Conservation (phyloP, 2,888 invertebrate species). For the Zygaena filipendulae region DNA sequence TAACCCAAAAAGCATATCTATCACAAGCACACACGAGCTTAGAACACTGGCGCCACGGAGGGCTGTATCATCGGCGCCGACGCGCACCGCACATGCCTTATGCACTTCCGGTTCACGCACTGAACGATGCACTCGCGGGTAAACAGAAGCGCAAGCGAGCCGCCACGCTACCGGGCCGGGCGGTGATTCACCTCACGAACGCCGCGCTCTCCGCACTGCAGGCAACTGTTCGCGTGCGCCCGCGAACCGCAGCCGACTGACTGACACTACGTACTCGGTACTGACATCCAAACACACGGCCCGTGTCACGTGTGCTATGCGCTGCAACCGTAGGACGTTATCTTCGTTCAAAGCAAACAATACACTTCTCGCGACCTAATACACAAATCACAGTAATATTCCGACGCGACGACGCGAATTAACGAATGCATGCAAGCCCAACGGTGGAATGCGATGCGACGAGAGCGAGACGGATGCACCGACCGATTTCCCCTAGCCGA, state of each 20-base stretch:
- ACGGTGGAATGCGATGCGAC: too few relatives aligned
- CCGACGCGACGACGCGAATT: too few relatives aligned
- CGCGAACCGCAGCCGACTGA: slow-evolving; percentile 49
- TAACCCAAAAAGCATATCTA: slow-evolving; percentile 59
- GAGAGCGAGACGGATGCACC: slow-evolving; percentile 43
- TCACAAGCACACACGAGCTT: slow-evolving; percentile 54
- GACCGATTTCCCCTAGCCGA: slow-evolving; percentile 49
- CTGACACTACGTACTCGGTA: too few relatives aligned
- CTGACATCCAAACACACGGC: slow-evolving; percentile 59
- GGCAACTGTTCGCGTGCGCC: slow-evolving; percentile 44
- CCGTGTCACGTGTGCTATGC: slow-evolving; percentile 54
- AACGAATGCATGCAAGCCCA: too few relatives aligned
- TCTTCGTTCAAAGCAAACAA: slow-evolving; percentile 21
- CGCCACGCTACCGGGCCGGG: slow-evolving; percentile 34
- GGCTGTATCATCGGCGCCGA: slow-evolving; percentile 60
- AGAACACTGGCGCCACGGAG: slow-evolving; percentile 46
- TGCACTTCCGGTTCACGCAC: slow-evolving; percentile 62
- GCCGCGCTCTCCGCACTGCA: slow-evolving; percentile 56
- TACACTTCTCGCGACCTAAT: slow-evolving; percentile 39
- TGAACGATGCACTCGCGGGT: slow-evolving; percentile 58
- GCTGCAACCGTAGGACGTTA: slow-evolving; percentile 30
- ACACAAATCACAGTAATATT: slow-evolving; percentile 37
- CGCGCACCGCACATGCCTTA: slow-evolving; percentile 57
- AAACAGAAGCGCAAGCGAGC: slow-evolving; percentile 57
- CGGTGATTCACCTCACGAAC: slow-evolving; percentile 60